These are phyloP conservation scores for Cromileptes altivelis DNA, from an alignment of 2,113 vertebrate genomes.

Conservation along the genomic window DNA sequence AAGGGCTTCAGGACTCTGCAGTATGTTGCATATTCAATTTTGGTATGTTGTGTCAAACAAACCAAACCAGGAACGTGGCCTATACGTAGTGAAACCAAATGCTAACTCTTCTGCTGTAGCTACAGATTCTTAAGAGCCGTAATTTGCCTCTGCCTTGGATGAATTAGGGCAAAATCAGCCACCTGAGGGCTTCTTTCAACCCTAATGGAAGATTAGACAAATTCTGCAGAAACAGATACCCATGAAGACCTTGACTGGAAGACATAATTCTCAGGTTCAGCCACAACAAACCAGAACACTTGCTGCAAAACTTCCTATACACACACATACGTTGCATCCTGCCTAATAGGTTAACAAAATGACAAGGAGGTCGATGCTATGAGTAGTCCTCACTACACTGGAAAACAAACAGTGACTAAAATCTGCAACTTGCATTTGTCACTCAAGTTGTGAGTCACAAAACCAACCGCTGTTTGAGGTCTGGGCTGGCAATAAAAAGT, in stretches of 20 bases:
- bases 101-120: background rate
- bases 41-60: slow-evolving; percentile 11
- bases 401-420: slow-evolving; percentile 42
- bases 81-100: background rate
- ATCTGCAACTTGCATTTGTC: slow-evolving; percentile 36
- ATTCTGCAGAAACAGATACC: slow-evolving; percentile 48
- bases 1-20: background rate
- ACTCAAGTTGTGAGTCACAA: slow-evolving; percentile 38
- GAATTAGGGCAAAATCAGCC: slow-evolving; percentile 38
- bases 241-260: slow-evolving; percentile 65
- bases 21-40: background rate
- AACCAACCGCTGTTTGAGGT: slow-evolving; percentile 48
- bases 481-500: slow-evolving; percentile 66
- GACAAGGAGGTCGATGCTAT: background rate
- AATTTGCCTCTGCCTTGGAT: slow-evolving; percentile 31
- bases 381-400: background rate
- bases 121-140: slow-evolving; percentile 1
- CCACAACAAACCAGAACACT: slow-evolving; percentile 62
- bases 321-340: no score
- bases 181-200: slow-evolving; percentile 43
- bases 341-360: slow-evolving; percentile 1
- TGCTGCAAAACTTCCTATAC: slow-evolving; percentile 18
- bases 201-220: slow-evolving; percentile 37
- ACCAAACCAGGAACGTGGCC: background rate
- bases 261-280: slow-evolving; percentile 63